phyloP scores from a whole-genome alignment of 2,797 vertebrate species.

The Coracias cyanogaster region DNA sequence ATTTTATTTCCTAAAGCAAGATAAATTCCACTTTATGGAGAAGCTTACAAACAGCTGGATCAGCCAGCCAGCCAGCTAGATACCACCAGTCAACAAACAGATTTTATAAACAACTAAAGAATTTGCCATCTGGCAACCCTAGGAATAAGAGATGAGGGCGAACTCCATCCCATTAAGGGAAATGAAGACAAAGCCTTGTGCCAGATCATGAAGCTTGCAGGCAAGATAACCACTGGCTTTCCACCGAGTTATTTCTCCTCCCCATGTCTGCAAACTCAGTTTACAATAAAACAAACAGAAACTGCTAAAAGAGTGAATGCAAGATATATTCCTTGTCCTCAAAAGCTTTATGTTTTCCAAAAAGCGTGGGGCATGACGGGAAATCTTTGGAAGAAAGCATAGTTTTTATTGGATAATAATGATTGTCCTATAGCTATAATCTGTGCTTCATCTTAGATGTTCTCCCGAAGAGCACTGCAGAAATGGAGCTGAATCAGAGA shows the following conservation, averaged over 20 bases:
- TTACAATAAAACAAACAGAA: not conserved
- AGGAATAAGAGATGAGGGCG: not conserved
- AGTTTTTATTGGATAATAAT: not conserved
- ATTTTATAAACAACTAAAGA: not conserved
- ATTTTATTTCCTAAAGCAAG: not conserved
- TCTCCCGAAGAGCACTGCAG: not conserved
- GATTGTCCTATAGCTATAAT: not conserved
- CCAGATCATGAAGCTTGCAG: not conserved
- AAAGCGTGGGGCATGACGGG: not conserved
- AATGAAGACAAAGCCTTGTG: not conserved
- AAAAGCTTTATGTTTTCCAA: not conserved
- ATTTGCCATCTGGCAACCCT: not conserved
- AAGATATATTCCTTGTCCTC: not conserved
- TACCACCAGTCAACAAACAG: not conserved
- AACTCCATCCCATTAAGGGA: not conserved
- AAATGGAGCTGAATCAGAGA: not conserved
- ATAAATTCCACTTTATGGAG: not conserved
- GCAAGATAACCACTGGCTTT: not conserved
- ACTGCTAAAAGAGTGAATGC: not conserved
- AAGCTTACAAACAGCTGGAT: not conserved
- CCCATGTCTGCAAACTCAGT: not conserved
- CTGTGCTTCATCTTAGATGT: not conserved
- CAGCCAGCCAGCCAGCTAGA: not conserved
- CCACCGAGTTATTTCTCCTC: not conserved
- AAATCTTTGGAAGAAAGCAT: not conserved